A percentile compares a stretch with the other conserved stretches of the same genome.
phyloP scores from a whole-genome alignment of 2,797 vertebrate species.

The Mycteria americana region DNA sequence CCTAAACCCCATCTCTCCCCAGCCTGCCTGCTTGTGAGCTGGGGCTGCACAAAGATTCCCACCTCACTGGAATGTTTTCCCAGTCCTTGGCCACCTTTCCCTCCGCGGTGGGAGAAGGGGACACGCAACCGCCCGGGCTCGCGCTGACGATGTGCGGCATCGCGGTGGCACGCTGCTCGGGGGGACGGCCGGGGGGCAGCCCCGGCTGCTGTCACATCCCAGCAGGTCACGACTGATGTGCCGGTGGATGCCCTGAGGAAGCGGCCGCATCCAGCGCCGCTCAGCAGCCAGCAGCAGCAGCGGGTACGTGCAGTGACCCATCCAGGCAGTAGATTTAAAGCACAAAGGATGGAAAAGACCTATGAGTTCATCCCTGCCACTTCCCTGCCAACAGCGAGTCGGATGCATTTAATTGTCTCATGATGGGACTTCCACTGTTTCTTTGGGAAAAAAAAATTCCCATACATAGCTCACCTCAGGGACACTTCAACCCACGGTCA shows the following conservation, averaged over 20 bases:
- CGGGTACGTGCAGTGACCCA: neutral
- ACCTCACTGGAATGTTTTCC: rapidly evolving
- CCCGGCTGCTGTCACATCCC: neutral
- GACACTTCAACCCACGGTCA: neutral
- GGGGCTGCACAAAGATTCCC: neutral
- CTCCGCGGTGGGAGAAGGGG: neutral
- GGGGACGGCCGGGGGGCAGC: neutral
- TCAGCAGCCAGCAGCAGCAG: neutral
- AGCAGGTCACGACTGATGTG: neutral
- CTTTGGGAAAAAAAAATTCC: neutral
- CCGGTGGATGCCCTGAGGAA: neutral
- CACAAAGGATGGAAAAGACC: slow-evolving; percentile 20
- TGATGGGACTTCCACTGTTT: slow-evolving; percentile 15
- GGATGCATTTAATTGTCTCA: neutral
- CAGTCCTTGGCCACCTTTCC: neutral
- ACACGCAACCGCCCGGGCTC: rapidly evolving
- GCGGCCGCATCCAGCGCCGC: rapidly evolving
- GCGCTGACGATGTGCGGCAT: rapidly evolving
- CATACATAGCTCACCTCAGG: neutral
- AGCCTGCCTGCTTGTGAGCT: neutral
- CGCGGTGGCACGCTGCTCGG: rapidly evolving
- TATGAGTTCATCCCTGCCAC: neutral
- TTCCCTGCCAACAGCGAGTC: slow-evolving; percentile 13
- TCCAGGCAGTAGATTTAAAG: neutral
- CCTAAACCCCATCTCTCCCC: neutral